Evolutionary conservation across 2,888 invertebrate genomes (phyloP), one percentile per base, ranked within the genome.

Genomic region (Napeogenes inachia): DNA sequence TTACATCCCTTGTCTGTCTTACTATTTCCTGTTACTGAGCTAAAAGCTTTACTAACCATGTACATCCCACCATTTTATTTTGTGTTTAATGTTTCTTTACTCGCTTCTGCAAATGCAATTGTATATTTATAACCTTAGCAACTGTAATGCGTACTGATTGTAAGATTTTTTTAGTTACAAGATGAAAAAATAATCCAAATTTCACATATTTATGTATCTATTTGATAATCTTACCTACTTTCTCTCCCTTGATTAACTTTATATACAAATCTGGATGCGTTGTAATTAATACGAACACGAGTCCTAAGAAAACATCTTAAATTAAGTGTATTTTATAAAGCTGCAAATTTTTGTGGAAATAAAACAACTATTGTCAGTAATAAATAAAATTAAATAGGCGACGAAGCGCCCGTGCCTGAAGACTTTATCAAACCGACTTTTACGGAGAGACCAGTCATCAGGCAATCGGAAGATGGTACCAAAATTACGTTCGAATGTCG

Each of bases 381-480:
- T 88, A 80, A 83, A 77, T 35, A 75, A 70, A 78, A 72, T 82
- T 66, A 72, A 73, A 71, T 84, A 97, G 97, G 97, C 95, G 97
- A 98, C 92, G 97, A 97, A 92, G 97, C 97, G 85, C 96, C 97
- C 77, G 95, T 97, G 84, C 97, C 97, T 78, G 96, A 96, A 79
- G 96, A 97, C 90, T 97, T 95, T 87, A 96, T 97, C 91, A 98
- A 97, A 92, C 99, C 99, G 75, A 97, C 98, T 75, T 99, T 99
- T 92, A 98, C 98, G 82, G 98, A 98, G 93, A 95, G 98, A 91
- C 99, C 99, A 69, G 94, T 97, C 84, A 98, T 99, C 89, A 94
- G 97, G 92, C 99, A 99, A 92, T 96, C 97, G 80, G 97, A 98
- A 80, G 98, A 98, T 92, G 98, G 98, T 80, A 95, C 95, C 86